Evolutionary conservation across 2,113 vertebrate genomes (phyloP).

Genomic region (Scophthalmus maximus): DNA sequence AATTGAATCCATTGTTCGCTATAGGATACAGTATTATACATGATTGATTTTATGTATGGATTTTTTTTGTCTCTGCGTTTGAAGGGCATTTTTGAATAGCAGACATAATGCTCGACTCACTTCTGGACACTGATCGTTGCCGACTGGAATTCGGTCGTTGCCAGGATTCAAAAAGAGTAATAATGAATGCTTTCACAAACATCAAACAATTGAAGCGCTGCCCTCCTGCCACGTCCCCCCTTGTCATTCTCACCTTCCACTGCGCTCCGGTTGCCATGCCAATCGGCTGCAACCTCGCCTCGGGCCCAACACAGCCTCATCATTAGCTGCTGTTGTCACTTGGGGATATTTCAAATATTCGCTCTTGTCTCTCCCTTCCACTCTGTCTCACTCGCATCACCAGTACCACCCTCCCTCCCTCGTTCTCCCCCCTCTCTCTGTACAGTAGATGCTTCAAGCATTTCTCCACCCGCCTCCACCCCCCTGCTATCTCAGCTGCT

Average conservation of each 20-base stretch:
- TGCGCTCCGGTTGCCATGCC: conserved; percentile 55
- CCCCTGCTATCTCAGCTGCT: conserved; percentile 35
- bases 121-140: neutral
- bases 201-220: neutral
- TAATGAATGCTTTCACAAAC: conserved; percentile 52
- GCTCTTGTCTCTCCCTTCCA: conserved; percentile 27
- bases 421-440: conserved; percentile 35
- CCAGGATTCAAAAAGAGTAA: conserved; percentile 23
- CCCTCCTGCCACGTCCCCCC: conserved; percentile 33
- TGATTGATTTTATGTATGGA: conserved; percentile 27
- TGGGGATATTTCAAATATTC: conserved; percentile 61
- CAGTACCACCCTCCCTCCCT: conserved; percentile 25
- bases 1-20: neutral
- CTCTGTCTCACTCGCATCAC: conserved; percentile 28
- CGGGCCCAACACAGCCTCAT: conserved; percentile 52
- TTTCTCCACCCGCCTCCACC: conserved; percentile 18
- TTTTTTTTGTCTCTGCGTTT: neutral
- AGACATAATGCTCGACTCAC: neutral
- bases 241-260: conserved; percentile 47
- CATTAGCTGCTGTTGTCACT: conserved; percentile 67
- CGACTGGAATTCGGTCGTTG: conserved; percentile 3
- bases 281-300: conserved; percentile 54
- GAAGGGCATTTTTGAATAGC: conserved; percentile 5
- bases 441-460: conserved; percentile 55
- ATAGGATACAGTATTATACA: conserved; percentile 1